Base-by-base conservation (phyloP, 2,888 invertebrate species). In the Hofmannophila pseudospretella region DNA sequence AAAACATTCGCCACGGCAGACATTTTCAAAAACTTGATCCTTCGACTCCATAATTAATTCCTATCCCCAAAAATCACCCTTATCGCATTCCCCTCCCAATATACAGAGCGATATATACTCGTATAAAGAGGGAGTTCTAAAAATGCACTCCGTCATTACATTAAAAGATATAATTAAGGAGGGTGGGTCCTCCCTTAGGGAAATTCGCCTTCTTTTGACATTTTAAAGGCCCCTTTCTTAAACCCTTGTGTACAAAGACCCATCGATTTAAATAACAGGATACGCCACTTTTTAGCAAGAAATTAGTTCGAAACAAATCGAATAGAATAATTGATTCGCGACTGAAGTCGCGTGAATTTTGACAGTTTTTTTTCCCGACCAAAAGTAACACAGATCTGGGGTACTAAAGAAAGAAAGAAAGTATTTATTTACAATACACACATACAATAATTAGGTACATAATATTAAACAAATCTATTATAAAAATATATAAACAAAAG, bases 161-260 rank as follows among this genome's bases (percentile, higher is more conserved):
- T 84, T 85, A 81, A 81, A 84, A 85, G 79, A 84, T 84, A 81
- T 85, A 85, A 85, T 85, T 84, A 82, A 81, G 76, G 77, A 77
- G 77, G 76, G 62, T 10, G 54, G 65, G 63, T 47, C 48, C 70
- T 63, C 79, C 82, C 74, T 74, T 55, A 58, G 70, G 79, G 80
- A 78, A 79, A 75, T 70, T 74, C 71, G 72, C 75, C 81, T 85
- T 85, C 84, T 85, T 85, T 85, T 76, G 81, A 79, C 81, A 72
- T 85, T 85, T 85, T 78, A 81, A 78, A 76, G 72, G 62, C 74
- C 80, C 80, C 74, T 74, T 79, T 77, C 78, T 80, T 78, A 72
- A 69, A 59, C 70, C 71, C 41, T 16, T 14, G 11, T 19, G 9
- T 10, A 29, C 34, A 31, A 20, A 9, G 37, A 37, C 8, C 11